Percentiles rank a stretch among this genome's conserved stretches.
These are phyloP conservation scores for Pseudoips prasinana DNA, from an alignment of 2,888 invertebrate species.

Conservation along the genomic window DNA sequence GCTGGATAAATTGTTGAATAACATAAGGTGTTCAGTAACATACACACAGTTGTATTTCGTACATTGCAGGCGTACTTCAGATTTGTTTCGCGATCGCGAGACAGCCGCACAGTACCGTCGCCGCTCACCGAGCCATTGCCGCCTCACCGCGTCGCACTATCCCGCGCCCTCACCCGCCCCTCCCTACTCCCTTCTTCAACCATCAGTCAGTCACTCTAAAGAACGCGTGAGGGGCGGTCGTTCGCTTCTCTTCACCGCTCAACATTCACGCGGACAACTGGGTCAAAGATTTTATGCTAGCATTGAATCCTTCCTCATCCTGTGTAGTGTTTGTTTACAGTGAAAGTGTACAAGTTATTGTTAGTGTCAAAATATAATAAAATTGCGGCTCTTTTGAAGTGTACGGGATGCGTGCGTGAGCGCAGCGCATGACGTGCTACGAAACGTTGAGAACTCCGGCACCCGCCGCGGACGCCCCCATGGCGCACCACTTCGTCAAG, in stretches of 20 bases:
- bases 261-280: constrained; percentile 74
- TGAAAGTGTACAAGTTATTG: constrained; percentile 57
- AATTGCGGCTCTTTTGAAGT: constrained; percentile 76
- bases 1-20: no score
- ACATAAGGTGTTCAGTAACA: no score
- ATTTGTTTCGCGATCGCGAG: constrained; percentile 32
- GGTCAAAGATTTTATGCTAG: constrained; percentile 66
- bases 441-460: constrained; percentile 81
- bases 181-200: constrained; percentile 53
- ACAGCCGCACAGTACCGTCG: constrained; percentile 20
- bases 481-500: constrained; percentile 89
- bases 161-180: constrained; percentile 46
- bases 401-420: constrained; percentile 81
- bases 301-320: constrained; percentile 48
- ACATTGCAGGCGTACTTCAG: constrained; percentile 4
- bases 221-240: constrained; percentile 58
- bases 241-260: constrained; percentile 40
- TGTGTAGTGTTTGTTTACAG: constrained; percentile 62
- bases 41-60: constrained; percentile 16
- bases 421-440: constrained; percentile 83
- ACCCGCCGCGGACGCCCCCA: constrained; percentile 82
- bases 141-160: constrained; percentile 42
- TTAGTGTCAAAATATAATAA: constrained; percentile 58
- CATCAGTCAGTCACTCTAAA: constrained; percentile 74
- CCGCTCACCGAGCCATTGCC: constrained; percentile 12